Conservation (phyloP, 2,797 vertebrate genomes). For the Odontamblyopus lacepedii region DNA sequence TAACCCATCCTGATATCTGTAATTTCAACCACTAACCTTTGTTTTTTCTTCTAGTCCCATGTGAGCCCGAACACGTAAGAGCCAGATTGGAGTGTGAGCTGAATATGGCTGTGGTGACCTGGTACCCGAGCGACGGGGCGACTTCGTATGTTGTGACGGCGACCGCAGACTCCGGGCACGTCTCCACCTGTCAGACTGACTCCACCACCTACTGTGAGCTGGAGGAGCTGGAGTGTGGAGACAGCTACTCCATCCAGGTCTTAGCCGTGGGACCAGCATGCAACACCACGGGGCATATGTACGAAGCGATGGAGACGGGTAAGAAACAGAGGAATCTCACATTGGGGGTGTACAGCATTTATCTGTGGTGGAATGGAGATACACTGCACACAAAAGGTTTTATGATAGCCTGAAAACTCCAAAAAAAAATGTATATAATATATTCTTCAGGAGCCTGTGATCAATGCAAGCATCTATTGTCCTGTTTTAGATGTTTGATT, state of each 20-base stretch:
- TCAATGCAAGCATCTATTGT: too few species aligned
- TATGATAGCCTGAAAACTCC: too few species aligned
- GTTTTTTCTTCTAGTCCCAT: conserved; percentile 64
- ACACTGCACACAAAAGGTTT: too few species aligned
- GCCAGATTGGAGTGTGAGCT: conserved; percentile 67
- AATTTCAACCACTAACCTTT: background rate
- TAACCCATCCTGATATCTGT: background rate
- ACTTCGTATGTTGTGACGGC: conserved; percentile 58
- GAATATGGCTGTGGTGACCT: conserved; percentile 49
- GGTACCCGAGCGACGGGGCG: conserved; percentile 70
- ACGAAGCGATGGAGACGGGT: conserved; percentile 69
- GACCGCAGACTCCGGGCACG: conserved; percentile 35
- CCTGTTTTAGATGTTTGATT: too few species aligned
- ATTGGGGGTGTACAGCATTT: background rate
- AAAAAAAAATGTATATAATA: too few species aligned
- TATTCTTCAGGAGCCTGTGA: too few species aligned
- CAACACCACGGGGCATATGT: conserved; percentile 62
- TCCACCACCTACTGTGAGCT: conserved; percentile 66
- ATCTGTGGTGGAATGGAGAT: background rate
- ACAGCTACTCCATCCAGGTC: conserved; percentile 70
- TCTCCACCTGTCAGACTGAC: conserved; percentile 41
- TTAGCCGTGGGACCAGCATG: conserved; percentile 64
- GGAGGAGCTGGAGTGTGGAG: conserved; percentile 67
- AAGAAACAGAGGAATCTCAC: conserved; percentile 27
- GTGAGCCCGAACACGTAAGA: conserved; percentile 52